These are phyloP conservation scores for fruit fly (Drosophila melanogaster) DNA, from an alignment of 1,140 invertebrate species.

Conservation along the genomic window Release_6_plus_ISO1_MT NT_037436.4:20083001-20083500, in stretches of 20 bases:
- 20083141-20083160: neutral
- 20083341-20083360: conserved; percentile 57
- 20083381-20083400: conserved; percentile 21
- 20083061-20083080: conserved; percentile 3
- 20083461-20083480: neutral
- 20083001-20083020: neutral
- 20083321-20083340: conserved; percentile 78
- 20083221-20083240: conserved; percentile 74
- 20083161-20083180: conserved; percentile 29
- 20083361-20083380: conserved; percentile 14
- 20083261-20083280: conserved; percentile 57
- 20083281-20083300: conserved; percentile 51
- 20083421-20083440: conserved; percentile 38
- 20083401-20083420: conserved; percentile 43
- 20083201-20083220: conserved; percentile 66
- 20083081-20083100: conserved; percentile 27
- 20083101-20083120: conserved; percentile 37
- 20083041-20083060: conserved; percentile 12
- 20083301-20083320: conserved; percentile 66
- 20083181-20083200: conserved; percentile 53
- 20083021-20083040: neutral
- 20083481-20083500: no score
- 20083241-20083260: conserved; percentile 77
- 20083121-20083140: conserved; percentile 34
- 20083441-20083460: conserved; percentile 1